Conservation (phyloP, 92 coral and sea anemone species). For the Parazoanthus swiftii region DNA sequence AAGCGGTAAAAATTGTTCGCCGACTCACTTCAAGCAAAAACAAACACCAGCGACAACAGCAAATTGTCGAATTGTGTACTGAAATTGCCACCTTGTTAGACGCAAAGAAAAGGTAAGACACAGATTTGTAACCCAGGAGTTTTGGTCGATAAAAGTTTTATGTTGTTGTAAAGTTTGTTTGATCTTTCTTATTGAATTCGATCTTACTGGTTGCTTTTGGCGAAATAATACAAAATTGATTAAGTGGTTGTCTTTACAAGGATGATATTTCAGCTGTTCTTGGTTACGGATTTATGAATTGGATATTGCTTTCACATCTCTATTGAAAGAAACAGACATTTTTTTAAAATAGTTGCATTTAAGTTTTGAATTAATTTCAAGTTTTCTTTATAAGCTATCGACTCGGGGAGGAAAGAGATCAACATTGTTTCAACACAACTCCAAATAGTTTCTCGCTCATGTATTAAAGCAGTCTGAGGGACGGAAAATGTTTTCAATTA, state of each 20-base stretch:
- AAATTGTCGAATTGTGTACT: constrained; percentile 75
- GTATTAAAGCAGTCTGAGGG: background rate
- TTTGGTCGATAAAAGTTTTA: background rate
- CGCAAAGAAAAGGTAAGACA: constrained; percentile 56
- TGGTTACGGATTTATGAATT: too few relatives aligned
- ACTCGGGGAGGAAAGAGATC: background rate
- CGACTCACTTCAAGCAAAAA: constrained; percentile 46
- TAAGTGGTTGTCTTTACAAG: background rate
- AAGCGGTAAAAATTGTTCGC: constrained; percentile 76
- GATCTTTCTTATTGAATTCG: background rate
- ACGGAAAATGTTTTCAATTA: background rate
- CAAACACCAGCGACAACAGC: constrained; percentile 55
- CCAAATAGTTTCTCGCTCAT: background rate
- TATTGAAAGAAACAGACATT: background rate
- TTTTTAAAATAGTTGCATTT: background rate
- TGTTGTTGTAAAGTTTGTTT: background rate
- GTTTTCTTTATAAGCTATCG: background rate
- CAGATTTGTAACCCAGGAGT: background rate
- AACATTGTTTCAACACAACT: background rate
- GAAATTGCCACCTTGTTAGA: constrained; percentile 75
- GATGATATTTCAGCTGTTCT: background rate
- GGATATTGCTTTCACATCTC: background rate
- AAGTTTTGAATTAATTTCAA: background rate
- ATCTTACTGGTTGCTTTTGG: background rate
- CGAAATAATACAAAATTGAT: background rate